Conservation (phyloP, 2,113 vertebrate genomes). For the Hymenochirus boettgeri region DNA sequence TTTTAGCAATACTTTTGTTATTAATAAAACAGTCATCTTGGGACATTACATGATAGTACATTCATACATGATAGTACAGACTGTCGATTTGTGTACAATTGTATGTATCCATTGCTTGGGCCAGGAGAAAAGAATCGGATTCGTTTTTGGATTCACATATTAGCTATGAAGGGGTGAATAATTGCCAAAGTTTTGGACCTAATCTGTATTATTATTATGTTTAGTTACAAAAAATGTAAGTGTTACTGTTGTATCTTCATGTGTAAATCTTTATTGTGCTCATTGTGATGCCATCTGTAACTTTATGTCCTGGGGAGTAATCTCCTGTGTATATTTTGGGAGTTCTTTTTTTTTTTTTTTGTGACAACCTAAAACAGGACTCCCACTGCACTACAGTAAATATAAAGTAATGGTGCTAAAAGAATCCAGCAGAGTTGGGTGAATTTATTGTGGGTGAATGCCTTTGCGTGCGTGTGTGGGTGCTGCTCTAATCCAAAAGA, state of each 20-base stretch:
- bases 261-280: neutral
- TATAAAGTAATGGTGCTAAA: slow-evolving; percentile 5
- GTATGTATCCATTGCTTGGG: too few relatives aligned
- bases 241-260: slow-evolving; percentile 1
- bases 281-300: slow-evolving; percentile 2
- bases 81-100: too few relatives aligned
- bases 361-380: neutral
- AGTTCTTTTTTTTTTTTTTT: too few relatives aligned
- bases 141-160: too few relatives aligned
- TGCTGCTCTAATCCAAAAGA: too few relatives aligned
- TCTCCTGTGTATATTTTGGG: neutral
- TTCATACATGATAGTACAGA: too few relatives aligned
- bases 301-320: neutral
- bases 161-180: slow-evolving; percentile 2
- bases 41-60: too few relatives aligned
- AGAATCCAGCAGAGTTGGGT: neutral
- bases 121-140: too few relatives aligned
- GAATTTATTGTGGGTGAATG: neutral
- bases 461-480: neutral
- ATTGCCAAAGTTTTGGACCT: neutral
- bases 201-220: neutral
- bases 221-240: neutral
- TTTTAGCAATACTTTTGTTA: too few relatives aligned
- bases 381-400: neutral
- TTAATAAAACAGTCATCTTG: too few relatives aligned